Evolutionary conservation across 2,113 vertebrate species (phyloP).

Genomic region (western clawed frog (Xenopus tropicalis)): DNA sequence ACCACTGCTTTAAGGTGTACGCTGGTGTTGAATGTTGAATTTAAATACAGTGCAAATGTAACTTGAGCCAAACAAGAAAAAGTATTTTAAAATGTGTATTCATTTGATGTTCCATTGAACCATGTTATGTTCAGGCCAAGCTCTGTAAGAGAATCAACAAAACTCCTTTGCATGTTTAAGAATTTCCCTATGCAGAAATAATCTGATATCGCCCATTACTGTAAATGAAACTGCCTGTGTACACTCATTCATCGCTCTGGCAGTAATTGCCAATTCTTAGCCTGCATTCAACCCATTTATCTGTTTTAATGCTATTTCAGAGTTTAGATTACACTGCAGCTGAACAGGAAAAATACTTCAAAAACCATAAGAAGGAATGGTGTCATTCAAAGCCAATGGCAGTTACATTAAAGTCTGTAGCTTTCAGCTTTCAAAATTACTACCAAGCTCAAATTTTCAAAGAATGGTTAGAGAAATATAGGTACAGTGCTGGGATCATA

Average conservation of each 20-base stretch:
- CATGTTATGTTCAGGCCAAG: constrained; percentile 3
- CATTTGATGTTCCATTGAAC: constrained; percentile 9
- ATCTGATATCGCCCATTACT: fast-evolving
- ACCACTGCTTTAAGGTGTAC: no score
- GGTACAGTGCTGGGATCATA: no score
- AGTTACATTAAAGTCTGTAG: not conserved
- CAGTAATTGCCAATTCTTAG: not conserved
- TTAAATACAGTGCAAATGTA: no score
- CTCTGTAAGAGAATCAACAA: constrained; percentile 7
- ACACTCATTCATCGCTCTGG: fast-evolving
- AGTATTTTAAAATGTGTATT: not conserved
- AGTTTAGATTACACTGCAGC: not conserved
- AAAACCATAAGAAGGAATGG: constrained; percentile 1
- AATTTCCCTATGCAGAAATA: not conserved
- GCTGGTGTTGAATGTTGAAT: no score
- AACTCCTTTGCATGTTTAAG: not conserved
- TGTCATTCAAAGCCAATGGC: not conserved
- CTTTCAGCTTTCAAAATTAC: not conserved
- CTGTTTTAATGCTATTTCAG: fast-evolving
- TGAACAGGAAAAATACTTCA: not conserved
- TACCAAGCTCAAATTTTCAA: no score
- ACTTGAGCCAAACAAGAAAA: no score
- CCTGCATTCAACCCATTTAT: not conserved
- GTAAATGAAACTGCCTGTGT: fast-evolving
- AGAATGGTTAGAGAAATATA: no score